Evolutionary conservation across 1,140 invertebrate genomes (phyloP).

Genomic region (Chlorops oryzae): DNA sequence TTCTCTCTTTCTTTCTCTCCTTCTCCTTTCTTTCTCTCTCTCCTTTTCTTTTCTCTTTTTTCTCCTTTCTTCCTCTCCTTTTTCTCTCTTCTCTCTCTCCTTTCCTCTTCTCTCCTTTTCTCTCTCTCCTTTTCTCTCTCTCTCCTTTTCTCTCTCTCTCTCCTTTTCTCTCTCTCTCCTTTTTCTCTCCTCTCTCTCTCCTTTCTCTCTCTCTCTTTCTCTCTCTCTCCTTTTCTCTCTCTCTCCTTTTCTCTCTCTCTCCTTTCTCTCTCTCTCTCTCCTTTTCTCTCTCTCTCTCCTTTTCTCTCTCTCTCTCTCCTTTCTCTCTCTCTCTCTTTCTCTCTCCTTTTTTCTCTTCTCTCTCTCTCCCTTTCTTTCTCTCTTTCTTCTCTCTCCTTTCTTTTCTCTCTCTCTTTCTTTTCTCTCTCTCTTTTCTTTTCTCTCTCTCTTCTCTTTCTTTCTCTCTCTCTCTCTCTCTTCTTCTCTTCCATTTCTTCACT

Average conservation of each 20-base stretch:
- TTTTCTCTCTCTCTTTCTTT: constrained; percentile 6
- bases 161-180: constrained; percentile 21
- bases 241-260: neutral
- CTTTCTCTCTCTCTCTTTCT: neutral
- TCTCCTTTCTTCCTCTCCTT: constrained; percentile 23
- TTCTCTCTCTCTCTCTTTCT: constrained; percentile 22
- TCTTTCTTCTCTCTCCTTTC: neutral
- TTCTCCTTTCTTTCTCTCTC: constrained; percentile 24
- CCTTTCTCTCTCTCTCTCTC: neutral
- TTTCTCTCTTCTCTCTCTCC: constrained; percentile 18
- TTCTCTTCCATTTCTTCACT: no score
- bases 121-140: constrained; percentile 6
- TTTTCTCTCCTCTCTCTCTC: constrained; percentile 2
- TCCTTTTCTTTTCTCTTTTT: constrained; percentile 27
- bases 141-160: constrained; percentile 13
- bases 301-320: constrained; percentile 22
- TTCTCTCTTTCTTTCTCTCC: constrained; percentile 6
- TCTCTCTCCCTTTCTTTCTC: constrained; percentile 32
- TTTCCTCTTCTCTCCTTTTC: constrained; percentile 13
- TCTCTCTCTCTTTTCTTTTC: neutral
- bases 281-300: no score
- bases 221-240: constrained; percentile 3
- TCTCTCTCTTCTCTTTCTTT: no score
- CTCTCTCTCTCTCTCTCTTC: no score
- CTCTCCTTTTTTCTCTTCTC: constrained; percentile 35